phyloP scores from a whole-genome alignment of 2,888 invertebrate species.

The Drosophila lutescens region DNA sequence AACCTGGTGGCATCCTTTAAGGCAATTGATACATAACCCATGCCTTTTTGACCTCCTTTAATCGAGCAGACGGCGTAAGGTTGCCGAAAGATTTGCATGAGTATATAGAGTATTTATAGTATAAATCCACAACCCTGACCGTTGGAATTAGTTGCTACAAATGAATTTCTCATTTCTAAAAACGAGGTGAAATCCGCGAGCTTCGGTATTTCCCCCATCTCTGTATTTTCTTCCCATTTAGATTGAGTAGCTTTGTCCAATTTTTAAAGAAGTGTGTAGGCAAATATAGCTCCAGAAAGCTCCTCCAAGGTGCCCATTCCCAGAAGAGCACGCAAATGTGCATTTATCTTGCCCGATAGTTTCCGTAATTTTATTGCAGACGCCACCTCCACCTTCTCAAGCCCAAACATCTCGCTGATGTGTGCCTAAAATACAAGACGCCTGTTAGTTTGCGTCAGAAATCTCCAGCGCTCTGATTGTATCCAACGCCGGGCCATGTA shows the following conservation, averaged over 20 bases:
- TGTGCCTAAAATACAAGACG: not conserved
- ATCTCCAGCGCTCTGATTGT: too few species aligned
- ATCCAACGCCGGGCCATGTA: too few species aligned
- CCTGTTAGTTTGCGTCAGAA: too few species aligned
- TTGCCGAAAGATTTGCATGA: not conserved
- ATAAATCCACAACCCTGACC: too few species aligned
- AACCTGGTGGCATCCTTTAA: not conserved
- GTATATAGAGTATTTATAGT: too few species aligned
- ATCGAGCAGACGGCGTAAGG: not conserved
- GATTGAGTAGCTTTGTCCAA: too few species aligned
- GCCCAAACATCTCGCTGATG: not conserved
- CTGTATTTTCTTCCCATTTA: too few species aligned
- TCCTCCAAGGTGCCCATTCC: constrained; percentile 1
- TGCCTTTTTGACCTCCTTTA: not conserved
- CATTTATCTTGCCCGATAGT: not conserved
- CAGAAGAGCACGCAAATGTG: not conserved
- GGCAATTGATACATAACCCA: not conserved
- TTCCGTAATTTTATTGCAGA: not conserved
- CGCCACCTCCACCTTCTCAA: constrained; percentile 2
- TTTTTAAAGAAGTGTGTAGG: too few species aligned
- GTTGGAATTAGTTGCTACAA: not conserved
- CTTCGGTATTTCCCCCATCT: too few species aligned
- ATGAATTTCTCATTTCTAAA: too few species aligned
- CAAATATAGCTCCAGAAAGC: not conserved
- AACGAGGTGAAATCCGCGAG: too few species aligned